A percentile compares a stretch with the other conserved stretches of the same genome.
phyloP scores from a whole-genome alignment of 2,888 invertebrate species.

The Gymnosoma rotundatum region DNA sequence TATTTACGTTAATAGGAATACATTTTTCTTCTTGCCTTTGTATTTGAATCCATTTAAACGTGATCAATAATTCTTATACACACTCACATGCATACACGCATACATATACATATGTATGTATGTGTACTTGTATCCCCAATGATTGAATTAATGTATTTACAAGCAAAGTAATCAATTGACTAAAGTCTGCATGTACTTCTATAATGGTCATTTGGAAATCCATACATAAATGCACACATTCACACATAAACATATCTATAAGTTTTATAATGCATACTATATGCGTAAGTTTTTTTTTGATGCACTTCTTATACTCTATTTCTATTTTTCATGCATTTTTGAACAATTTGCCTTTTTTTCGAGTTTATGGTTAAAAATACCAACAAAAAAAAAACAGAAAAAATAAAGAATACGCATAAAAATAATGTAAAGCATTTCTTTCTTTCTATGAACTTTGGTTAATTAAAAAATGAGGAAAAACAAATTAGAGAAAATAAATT shows the following conservation, averaged over 20 bases:
- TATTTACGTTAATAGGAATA: neutral
- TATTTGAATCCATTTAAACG: slow-evolving; percentile 45
- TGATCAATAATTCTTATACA: slow-evolving; percentile 39
- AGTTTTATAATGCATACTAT: neutral
- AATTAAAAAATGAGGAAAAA: slow-evolving; percentile 50
- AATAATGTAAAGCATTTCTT: slow-evolving; percentile 53
- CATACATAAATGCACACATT: neutral
- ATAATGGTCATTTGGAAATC: slow-evolving; percentile 32
- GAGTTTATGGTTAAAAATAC: slow-evolving; percentile 55
- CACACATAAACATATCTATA: neutral
- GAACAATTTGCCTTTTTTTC: slow-evolving; percentile 59
- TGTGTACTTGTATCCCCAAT: slow-evolving; percentile 26
- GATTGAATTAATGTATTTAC: slow-evolving; percentile 34
- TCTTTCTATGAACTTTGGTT: slow-evolving; percentile 61
- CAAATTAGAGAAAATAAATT: slow-evolving; percentile 45
- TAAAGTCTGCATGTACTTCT: slow-evolving; percentile 20
- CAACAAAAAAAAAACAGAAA: slow-evolving; percentile 7
- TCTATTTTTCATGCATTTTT: slow-evolving; percentile 67
- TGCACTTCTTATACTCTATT: slow-evolving; percentile 61
- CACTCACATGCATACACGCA: neutral
- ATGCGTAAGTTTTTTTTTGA: slow-evolving; percentile 14
- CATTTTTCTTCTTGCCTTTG: slow-evolving; percentile 14
- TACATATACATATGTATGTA: neutral
- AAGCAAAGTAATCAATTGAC: slow-evolving; percentile 65
- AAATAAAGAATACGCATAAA: slow-evolving; percentile 40